A percentile compares a stretch with the other conserved stretches of the same genome.
phyloP scores from a whole-genome alignment of 2,888 invertebrate genomes.

The Cataglyphis rosenhaueri region DNA sequence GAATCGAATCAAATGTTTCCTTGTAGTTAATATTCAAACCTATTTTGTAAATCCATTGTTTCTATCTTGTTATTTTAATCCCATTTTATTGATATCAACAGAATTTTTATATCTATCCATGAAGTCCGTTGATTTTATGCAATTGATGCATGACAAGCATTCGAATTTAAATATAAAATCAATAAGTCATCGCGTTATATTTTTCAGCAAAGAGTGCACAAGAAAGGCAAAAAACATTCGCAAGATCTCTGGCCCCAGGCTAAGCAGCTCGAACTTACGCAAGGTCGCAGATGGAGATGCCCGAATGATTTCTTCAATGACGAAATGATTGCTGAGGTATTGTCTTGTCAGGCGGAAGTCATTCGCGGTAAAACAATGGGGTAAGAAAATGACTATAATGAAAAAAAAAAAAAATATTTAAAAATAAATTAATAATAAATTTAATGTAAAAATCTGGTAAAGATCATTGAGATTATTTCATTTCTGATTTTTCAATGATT shows the following conservation, averaged over 20 bases:
- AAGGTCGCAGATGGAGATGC: constrained; percentile 92
- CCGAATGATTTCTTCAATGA: constrained; percentile 96
- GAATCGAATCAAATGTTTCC: not conserved
- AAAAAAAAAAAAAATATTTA: not conserved
- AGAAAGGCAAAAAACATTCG: constrained; percentile 80
- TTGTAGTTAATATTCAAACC: not conserved
- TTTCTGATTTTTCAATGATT: not conserved
- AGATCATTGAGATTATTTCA: not conserved
- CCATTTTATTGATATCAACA: not conserved
- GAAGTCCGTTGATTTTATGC: not conserved
- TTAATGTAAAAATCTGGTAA: not conserved
- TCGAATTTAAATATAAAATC: not conserved
- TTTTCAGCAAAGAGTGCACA: constrained; percentile 77
- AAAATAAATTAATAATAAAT: not conserved
- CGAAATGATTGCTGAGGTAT: constrained; percentile 94
- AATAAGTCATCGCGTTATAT: not conserved
- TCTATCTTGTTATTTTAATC: not conserved
- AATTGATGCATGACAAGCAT: constrained; percentile 21
- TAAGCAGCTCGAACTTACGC: constrained; percentile 91
- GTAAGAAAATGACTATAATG: constrained; percentile 86
- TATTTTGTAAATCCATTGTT: not conserved
- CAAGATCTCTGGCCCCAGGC: constrained; percentile 87
- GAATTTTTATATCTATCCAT: not conserved
- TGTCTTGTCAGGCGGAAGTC: constrained; percentile 94
- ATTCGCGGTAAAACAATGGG: constrained; percentile 94